Base-by-base conservation (phyloP, 2,888 invertebrate species). In the Lamproptera curius region DNA sequence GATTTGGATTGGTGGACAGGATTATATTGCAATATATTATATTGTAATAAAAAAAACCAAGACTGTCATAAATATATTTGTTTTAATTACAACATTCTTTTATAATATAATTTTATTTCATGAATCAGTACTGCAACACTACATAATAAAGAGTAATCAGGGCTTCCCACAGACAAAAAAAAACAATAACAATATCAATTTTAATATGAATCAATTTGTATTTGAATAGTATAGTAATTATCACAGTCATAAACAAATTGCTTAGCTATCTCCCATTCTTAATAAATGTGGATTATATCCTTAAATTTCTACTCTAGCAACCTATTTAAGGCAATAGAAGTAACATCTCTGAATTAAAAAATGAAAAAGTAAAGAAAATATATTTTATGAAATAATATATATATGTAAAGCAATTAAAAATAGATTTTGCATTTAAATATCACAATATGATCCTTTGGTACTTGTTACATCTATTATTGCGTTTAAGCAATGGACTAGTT, bases 361-460 rank as follows among this genome's bases (percentile, higher is more conserved):
- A 11, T 38, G 8, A 38, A 38, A 26, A 23, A 5, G 28, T 26
- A 9, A 34, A n/a, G 14, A 23, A 31, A 9, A 23, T 37, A 26
- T 16, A 43, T 26, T 43, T 16, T 36, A 26, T 23, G n/a, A n/a
- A n/a, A n/a, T 33, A 14, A 20, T 14, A n/a, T 31, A 37, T 33
- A 11, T 16, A 2, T 34, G 39, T 15, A 40, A 13, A 31, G 23
- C 9, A 35, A 26, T 33, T 16, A 38, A 31, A 35, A 38, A 37
- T 34, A 41, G 14, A 10, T 16, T 23, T 37, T 17, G 17, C 55
- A 67, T 67, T 63, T 65, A 64, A 70, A 67, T 78, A 79, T 79
- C 78, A 78, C 78, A 77, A 68, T 69, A 68, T 64, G 63, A 69
- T 74, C 57, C 69, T 73, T 77, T 78, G 76, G 74, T 76, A 68